Percentiles rank a stretch among this genome's conserved stretches.
Conservation (phyloP, 2,888 invertebrate species). For the Melinopterus prodromus region DNA sequence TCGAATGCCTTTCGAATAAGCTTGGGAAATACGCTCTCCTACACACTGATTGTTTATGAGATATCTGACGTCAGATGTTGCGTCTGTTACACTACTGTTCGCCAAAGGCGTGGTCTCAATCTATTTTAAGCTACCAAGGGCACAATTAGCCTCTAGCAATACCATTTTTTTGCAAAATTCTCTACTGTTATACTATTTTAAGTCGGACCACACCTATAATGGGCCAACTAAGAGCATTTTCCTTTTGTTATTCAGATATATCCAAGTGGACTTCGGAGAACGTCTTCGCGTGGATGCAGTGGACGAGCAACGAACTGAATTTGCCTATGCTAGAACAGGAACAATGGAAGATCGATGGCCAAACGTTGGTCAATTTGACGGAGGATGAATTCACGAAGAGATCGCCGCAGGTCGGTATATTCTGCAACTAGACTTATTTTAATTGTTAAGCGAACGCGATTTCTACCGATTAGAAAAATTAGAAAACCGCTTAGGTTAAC, state of each 20-base stretch:
- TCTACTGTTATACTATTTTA: not conserved
- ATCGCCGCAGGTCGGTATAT: slow-evolving; percentile 76
- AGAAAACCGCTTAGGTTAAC: not conserved
- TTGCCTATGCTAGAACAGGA: slow-evolving; percentile 76
- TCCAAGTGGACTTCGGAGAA: slow-evolving; percentile 85
- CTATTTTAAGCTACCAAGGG: slow-evolving; percentile 16
- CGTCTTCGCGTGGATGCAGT: slow-evolving; percentile 89
- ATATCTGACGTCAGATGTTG: not conserved
- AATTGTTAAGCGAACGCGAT: not conserved
- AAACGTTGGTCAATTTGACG: slow-evolving; percentile 75
- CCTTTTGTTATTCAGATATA: slow-evolving; percentile 74
- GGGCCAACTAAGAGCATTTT: not conserved
- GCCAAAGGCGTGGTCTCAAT: slow-evolving; percentile 8
- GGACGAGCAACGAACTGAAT: slow-evolving; percentile 84
- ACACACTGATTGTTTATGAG: slow-evolving; percentile 10
- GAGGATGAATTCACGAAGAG: slow-evolving; percentile 88
- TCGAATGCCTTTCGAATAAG: slow-evolving; percentile 9
- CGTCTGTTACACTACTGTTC: slow-evolving; percentile 14
- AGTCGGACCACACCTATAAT: not conserved
- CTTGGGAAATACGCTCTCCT: slow-evolving; percentile 22
- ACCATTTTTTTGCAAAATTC: not conserved
- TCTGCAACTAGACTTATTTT: not conserved
- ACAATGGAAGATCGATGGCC: slow-evolving; percentile 83
- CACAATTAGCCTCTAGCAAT: not conserved
- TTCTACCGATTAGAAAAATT: not conserved